Evolutionary conservation across 2,113 vertebrate genomes (phyloP), one percentile per base, ranked within the genome.

Genomic region (Garra rufa): DNA sequence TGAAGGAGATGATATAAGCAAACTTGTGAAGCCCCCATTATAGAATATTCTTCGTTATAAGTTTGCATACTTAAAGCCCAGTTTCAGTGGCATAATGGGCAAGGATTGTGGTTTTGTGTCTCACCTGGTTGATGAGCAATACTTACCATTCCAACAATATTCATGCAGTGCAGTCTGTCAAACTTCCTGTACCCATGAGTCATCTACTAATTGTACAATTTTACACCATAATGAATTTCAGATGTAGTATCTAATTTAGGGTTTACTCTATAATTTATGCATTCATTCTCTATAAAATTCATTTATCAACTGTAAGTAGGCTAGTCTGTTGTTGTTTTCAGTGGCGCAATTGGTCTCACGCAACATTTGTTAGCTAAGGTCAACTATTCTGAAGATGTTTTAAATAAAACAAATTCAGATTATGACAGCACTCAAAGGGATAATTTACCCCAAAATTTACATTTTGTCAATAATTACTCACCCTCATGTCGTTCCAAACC

Each of bases 1-100:
- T 71, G 69, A 71, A 43, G 21, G 69, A 75, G 21, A 67, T 15
- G 14, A 80, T 43, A 81, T 24, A n/a, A 71, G 69, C 41, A 43
- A 44, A 71, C 69, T 14, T 44, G 21, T 69, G 34, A 69, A 38
- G 9, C 34, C 17, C 9, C 10, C 21, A 38, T 69, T 69, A 38
- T 21, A 10, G 65, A 6, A 17, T n/a, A 43, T 71, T 41, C 41
- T 6, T 44, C 21, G 9, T 55, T 44, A 69, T 44, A 44, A 24
- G n/a, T 44, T 71, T 41, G 38, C 34, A 65, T 30, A 69, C 30
- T 38, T 21, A 67, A 67, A 38, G 63, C 26, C 26, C 13, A 30
- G 63, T 11, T 61, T 24, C 5, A 28, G 24, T 63, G 59, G 5
- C 24, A 24, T 63, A 28, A 59, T 59, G 55, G 55, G 24, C 55